These are phyloP conservation scores for Steinernema carpocapsae DNA, from an alignment of 2,888 invertebrate genomes.

Conservation along the genomic window DNA sequence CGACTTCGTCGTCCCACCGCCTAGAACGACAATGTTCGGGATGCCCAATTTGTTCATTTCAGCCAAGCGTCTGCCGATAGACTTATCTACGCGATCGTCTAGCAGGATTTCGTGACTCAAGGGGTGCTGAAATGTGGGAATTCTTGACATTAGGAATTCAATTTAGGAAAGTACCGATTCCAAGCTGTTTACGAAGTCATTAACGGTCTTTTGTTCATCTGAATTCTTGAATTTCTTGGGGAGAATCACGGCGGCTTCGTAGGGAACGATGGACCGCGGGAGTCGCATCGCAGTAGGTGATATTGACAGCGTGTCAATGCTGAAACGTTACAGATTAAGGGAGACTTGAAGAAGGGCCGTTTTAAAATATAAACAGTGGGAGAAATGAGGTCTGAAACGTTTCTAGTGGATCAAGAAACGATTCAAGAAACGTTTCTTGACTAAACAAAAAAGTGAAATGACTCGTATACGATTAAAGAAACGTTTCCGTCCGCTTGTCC, in stretches of 20 bases:
- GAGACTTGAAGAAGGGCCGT: too few relatives aligned
- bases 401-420: too few relatives aligned
- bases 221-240: slow-evolving; percentile 40
- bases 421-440: too few relatives aligned
- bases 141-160: too few relatives aligned
- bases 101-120: slow-evolving; percentile 40
- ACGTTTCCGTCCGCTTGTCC: too few relatives aligned
- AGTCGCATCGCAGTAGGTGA: slow-evolving; percentile 55
- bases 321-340: neutral
- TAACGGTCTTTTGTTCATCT: slow-evolving; percentile 8
- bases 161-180: slow-evolving; percentile 16
- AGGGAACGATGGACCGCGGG: slow-evolving; percentile 58
- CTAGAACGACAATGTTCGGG: slow-evolving; percentile 81
- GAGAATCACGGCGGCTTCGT: slow-evolving; percentile 59
- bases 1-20: slow-evolving; percentile 72
- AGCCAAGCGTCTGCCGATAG: slow-evolving; percentile 81
- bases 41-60: slow-evolving; percentile 80
- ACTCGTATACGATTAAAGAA: too few relatives aligned
- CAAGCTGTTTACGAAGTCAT: neutral
- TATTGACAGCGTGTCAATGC: slow-evolving; percentile 44
- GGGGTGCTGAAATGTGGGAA: slow-evolving; percentile 40
- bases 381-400: too few relatives aligned
- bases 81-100: slow-evolving; percentile 78
- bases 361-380: too few relatives aligned
- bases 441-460: too few relatives aligned